phyloP scores from a whole-genome alignment of 2,113 vertebrate genomes.

The Alouatta palliata region DNA sequence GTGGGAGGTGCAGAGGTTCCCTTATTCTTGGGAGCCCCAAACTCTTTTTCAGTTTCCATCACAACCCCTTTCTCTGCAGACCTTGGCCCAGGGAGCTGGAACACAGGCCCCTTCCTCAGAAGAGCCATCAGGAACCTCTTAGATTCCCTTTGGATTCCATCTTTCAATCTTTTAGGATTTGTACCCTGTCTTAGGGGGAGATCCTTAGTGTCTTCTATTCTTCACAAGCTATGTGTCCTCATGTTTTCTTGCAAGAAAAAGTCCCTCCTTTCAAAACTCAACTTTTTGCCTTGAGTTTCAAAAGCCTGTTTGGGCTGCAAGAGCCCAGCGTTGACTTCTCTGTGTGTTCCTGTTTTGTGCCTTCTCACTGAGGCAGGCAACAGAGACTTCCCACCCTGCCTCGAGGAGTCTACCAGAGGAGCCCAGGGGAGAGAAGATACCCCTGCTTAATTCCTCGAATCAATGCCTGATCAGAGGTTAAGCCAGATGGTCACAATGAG shows the following conservation, averaged over 20 bases:
- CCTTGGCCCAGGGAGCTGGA: background rate
- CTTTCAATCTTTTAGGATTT: background rate
- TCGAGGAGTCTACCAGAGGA: background rate
- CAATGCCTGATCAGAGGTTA: no score
- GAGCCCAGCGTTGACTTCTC: background rate
- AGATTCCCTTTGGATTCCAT: background rate
- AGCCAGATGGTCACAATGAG: no score
- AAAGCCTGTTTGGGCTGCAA: background rate
- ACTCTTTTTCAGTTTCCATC: background rate
- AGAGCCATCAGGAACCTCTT: background rate
- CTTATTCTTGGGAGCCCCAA: background rate
- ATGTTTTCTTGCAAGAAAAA: background rate
- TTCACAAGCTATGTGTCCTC: background rate
- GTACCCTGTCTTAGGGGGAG: background rate
- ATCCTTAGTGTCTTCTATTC: background rate
- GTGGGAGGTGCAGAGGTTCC: fast-evolving
- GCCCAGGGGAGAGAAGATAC: fast-evolving
- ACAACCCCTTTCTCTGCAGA: background rate
- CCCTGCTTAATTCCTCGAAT: background rate
- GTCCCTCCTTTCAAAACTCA: background rate
- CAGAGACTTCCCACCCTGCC: background rate
- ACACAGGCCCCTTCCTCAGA: background rate
- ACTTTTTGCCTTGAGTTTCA: background rate
- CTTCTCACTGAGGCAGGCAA: background rate
- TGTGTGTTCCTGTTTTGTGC: background rate